phyloP scores from a whole-genome alignment of 2,888 invertebrate genomes.

The Cordilura impudica region DNA sequence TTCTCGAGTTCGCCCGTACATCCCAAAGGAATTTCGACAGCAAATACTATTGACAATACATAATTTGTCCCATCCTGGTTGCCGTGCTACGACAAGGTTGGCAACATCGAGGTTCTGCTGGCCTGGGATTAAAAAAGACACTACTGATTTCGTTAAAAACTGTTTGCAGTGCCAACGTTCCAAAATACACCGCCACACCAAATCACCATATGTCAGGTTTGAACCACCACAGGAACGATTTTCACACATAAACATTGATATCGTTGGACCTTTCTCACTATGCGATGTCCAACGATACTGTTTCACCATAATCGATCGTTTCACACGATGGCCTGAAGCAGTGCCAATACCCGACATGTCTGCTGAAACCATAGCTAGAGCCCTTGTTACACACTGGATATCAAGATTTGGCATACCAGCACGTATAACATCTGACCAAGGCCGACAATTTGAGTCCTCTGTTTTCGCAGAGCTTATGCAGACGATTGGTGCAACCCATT shows the following conservation, averaged over 20 bases:
- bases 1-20: not conserved
- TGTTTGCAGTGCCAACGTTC: conserved; percentile 29
- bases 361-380: conserved; percentile 21
- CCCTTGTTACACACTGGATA: conserved; percentile 7
- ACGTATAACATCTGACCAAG: conserved; percentile 11
- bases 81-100: not conserved
- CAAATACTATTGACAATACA: not conserved
- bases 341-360: conserved; percentile 40
- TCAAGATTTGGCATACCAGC: conserved; percentile 32
- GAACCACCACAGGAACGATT: not conserved
- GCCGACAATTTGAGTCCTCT: conserved; percentile 23
- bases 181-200: conserved; percentile 17
- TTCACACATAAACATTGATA: conserved; percentile 19
- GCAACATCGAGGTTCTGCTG: conserved; percentile 19
- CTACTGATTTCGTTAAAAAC: not conserved
- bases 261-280: conserved; percentile 7
- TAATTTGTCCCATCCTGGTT: conserved; percentile 8
- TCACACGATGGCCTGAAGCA: conserved; percentile 11
- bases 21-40: not conserved
- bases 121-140: conserved; percentile 23
- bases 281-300: conserved; percentile 12
- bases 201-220: not conserved
- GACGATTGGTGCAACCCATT: conserved; percentile 23
- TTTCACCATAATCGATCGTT: not conserved
- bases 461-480: conserved; percentile 18